Percentiles rank a stretch among this genome's conserved stretches.
These are phyloP conservation scores for Macropus fuliginosus DNA, from an alignment of 2,797 vertebrate species.

Conservation along the genomic window DNA sequence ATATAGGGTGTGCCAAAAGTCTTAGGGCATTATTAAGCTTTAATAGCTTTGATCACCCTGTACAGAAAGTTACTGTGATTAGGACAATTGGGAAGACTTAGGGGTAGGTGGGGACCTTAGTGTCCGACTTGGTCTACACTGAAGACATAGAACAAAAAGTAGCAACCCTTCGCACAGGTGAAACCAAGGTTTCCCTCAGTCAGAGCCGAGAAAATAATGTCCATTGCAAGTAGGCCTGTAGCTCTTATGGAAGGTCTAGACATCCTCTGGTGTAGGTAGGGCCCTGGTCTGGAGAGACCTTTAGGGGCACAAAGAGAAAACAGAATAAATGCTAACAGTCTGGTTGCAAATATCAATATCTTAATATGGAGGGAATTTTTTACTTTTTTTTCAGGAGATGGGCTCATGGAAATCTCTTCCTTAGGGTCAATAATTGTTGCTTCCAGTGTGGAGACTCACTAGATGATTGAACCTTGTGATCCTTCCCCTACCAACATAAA, in stretches of 20 bases:
- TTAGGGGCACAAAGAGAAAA: not conserved
- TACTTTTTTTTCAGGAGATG: not conserved
- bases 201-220: not conserved
- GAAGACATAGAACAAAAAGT: not conserved
- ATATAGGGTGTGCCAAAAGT: not conserved
- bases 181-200: not conserved
- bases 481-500: not conserved
- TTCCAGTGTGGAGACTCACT: not conserved
- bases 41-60: not conserved
- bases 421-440: not conserved
- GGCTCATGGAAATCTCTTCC: not conserved
- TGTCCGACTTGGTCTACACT: not conserved
- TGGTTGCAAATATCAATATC: not conserved
- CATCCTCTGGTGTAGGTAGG: not conserved
- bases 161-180: not conserved
- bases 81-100: not conserved
- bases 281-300: not conserved
- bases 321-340: not conserved
- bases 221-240: not conserved
- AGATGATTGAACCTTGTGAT: not conserved
- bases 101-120: not conserved
- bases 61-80: not conserved
- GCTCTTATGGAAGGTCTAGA: not conserved
- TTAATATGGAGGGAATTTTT: not conserved
- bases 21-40: not conserved